Percentiles rank a stretch among this genome's conserved stretches.
Evolutionary conservation across 2,888 invertebrate genomes (phyloP).

Genomic region (Linhomoeus sp.): DNA sequence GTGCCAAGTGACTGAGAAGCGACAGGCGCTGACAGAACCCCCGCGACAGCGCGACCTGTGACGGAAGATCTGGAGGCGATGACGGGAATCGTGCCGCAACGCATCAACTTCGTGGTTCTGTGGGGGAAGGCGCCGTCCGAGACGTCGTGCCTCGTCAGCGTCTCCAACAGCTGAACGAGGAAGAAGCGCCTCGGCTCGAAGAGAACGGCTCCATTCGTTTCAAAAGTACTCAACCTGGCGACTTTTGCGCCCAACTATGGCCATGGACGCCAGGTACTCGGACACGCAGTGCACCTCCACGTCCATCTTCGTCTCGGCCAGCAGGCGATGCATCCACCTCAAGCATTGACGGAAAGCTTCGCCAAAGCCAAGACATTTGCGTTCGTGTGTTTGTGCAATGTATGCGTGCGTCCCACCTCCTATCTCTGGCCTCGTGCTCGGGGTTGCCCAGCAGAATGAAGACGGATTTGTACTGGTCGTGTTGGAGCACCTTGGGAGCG

Average conservation of each 20-base stretch:
- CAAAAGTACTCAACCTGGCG: constrained; percentile 4
- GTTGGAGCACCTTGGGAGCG: constrained; percentile 30
- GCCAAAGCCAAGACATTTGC: background rate
- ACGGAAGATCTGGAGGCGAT: constrained; percentile 28
- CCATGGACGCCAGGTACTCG: constrained; percentile 17
- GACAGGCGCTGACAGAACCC: background rate
- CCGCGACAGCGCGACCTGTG: constrained; percentile 18
- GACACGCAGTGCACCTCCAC: constrained; percentile 15
- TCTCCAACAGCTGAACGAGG: constrained; percentile 21
- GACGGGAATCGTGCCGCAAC: constrained; percentile 21
- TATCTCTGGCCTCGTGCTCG: constrained; percentile 32
- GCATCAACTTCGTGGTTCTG: constrained; percentile 21
- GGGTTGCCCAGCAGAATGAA: constrained; percentile 32
- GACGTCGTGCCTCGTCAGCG: constrained; percentile 24
- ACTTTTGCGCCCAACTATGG: constrained; percentile 17
- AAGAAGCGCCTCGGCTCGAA: too few relatives aligned
- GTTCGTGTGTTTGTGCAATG: background rate
- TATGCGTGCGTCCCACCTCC: constrained; percentile 21
- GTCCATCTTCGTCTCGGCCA: constrained; percentile 12
- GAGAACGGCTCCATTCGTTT: too few relatives aligned
- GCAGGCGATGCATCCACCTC: constrained; percentile 12
- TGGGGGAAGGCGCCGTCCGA: constrained; percentile 28
- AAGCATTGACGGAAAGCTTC: background rate
- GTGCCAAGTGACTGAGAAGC: background rate
- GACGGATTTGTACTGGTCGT: constrained; percentile 15